phyloP scores from a whole-genome alignment of 2,888 invertebrate genomes.

The Frankliniella intonsa region DNA sequence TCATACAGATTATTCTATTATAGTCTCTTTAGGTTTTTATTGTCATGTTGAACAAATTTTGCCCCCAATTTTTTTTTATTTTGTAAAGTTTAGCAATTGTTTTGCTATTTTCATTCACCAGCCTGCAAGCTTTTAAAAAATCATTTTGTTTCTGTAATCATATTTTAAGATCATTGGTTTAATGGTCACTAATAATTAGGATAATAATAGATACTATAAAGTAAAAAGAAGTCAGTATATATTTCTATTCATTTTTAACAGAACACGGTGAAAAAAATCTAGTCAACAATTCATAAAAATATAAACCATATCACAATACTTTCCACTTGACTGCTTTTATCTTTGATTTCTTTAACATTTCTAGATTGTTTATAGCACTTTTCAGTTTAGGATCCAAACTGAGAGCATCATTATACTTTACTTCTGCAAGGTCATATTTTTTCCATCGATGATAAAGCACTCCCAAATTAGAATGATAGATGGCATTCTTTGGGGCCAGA shows the following conservation, averaged over 20 bases:
- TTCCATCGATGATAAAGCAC: constrained; percentile 92
- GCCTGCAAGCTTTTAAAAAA: not conserved
- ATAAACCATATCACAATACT: not conserved
- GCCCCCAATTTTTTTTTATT: not conserved
- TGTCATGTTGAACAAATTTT: not conserved
- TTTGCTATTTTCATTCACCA: not conserved
- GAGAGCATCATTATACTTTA: constrained; percentile 71
- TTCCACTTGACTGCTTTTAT: not conserved
- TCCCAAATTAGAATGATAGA: constrained; percentile 88
- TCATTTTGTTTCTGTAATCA: not conserved
- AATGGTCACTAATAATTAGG: not conserved
- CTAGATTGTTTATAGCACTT: constrained; percentile 66
- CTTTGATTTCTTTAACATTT: not conserved
- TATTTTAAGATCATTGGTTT: too few species aligned
- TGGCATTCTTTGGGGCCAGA: constrained; percentile 63
- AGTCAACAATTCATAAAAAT: not conserved
- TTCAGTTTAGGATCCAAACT: constrained; percentile 63
- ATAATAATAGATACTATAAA: not conserved
- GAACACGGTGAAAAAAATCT: not conserved
- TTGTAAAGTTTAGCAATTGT: not conserved
- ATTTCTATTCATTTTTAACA: not conserved
- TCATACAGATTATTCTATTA: not conserved
- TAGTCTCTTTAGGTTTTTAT: not conserved
- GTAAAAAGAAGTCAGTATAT: not conserved
- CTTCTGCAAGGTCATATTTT: constrained; percentile 65